Base-by-base conservation (phyloP, 1,140 invertebrate genomes). In the Macrotrachela quadricornifera region DNA sequence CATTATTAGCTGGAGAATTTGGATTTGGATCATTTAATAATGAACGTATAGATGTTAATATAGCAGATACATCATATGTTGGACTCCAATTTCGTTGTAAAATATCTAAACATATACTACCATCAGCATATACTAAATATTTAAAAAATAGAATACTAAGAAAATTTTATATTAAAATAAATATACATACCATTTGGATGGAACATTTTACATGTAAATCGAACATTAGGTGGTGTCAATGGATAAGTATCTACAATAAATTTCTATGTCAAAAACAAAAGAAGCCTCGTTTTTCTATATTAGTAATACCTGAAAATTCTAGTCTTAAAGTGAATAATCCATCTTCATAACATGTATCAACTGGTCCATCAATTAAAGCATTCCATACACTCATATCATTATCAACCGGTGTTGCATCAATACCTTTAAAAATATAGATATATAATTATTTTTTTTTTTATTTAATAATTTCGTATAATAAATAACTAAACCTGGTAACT, bases 51-150 rank as follows among this genome's bases (percentile, higher is more conserved):
- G 79, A 81, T 67, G 91, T 97, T 72, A 97, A 76, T 66, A 97
- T 95, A 59, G 92, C 91, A 59, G 88, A 92, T 38, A 97, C 92
- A 77, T 99, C 92, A 72, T 97, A 99, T 57, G 92, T 96, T 59
- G 92, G 92, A 75, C 87, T 94, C 92, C 92, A 99, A 73, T 90
- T 80, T 71, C 96, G 96, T 76, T 97, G 88, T 71, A 73, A 64
- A 58, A 99, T 96, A 73, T 99, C 92, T 74, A 99, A 78, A 76
- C 92, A 99, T 67, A 99, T 97, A 63, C 88, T 90, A 63, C 92
- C 92, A 78, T 97, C 92, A 46, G 92, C 91, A 75, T 97, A 99
- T 30, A 99, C 88, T 71, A 60, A 51, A 63, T 62, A n/a, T 36
- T 55, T 51, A 58, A 47, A 56, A 52, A 18, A 48, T 14, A 44